Base-by-base conservation (phyloP, 2,797 vertebrate genomes). In the Eutrigla gurnardus region DNA sequence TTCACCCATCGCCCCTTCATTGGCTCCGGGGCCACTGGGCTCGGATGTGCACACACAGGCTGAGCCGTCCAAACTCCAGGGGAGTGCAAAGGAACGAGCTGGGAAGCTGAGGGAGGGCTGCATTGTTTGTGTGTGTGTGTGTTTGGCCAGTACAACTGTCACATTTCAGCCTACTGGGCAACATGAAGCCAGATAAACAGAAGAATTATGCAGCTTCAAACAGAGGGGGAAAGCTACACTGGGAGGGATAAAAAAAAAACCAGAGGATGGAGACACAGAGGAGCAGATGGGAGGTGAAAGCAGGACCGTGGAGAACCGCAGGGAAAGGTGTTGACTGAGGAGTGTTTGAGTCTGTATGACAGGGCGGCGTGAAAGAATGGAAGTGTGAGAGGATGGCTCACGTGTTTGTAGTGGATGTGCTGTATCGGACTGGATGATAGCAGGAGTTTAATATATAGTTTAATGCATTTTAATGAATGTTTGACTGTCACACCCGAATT, bases 41-140 rank as follows among this genome's bases (percentile, higher is more conserved):
- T 91, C 88, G 88, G 92, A 91, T 87, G 93, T 94, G 83, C 91
- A 90, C 89, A 90, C 89, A 89, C 90, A 81, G 82, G 85, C 89
- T 65, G 87, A 90, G 90, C 88, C 92, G 91, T 93, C 92, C 85
- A 86, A 91, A 83, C 84, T 81, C 63, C 13, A 45, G 13, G 73
- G 88, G 81, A 45, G 73, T 12, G 81, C 84, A 82, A 70, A 82
- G 79, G 81, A 80, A 84, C 25, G 14, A 85, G 79, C 73, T 60
- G 10, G 60, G 69, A 60, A 82, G 75, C 69, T 57, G 64, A 73
- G 54, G 59, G 60, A 77, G 54, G 69, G 78, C 25, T 69, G 73
- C 18, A 3, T 65, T 67, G 33, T 49, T 60, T 55, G 32, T 37
- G 15, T 71, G 57, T 63, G 37, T 70, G 78, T 81, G 39, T 62